Conservation (phyloP, 2,113 vertebrate species). For the Eolophus roseicapilla region DNA sequence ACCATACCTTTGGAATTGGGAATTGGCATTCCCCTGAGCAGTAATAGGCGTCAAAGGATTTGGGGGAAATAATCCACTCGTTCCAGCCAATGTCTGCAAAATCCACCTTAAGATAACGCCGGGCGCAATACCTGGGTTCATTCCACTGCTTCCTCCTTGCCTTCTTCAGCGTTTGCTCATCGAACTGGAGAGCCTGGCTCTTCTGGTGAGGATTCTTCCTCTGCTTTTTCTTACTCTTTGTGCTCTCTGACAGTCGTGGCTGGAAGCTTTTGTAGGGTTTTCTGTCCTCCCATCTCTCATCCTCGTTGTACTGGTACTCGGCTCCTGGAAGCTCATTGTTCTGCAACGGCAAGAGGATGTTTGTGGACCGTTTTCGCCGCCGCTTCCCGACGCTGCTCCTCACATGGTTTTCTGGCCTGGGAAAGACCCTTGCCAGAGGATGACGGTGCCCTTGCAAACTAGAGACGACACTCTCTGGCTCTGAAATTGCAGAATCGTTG, state of each 20-base stretch:
- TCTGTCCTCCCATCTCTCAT: slow-evolving; percentile 78
- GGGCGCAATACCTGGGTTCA: slow-evolving; percentile 86
- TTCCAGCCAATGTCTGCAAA: slow-evolving; percentile 98
- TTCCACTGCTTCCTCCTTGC: slow-evolving; percentile 93
- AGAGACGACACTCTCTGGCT: slow-evolving; percentile 86
- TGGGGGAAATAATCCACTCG: slow-evolving; percentile 98
- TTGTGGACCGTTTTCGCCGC: slow-evolving; percentile 77
- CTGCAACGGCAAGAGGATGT: slow-evolving; percentile 83
- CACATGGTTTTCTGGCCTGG: slow-evolving; percentile 37
- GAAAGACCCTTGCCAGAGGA: slow-evolving; percentile 41
- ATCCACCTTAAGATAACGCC: slow-evolving; percentile 94
- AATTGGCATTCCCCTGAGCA: slow-evolving; percentile 98
- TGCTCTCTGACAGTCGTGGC: slow-evolving; percentile 77
- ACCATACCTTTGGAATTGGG: slow-evolving; percentile 92
- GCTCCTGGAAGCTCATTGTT: slow-evolving; percentile 93
- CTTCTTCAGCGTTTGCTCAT: slow-evolving; percentile 92
- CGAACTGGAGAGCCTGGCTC: slow-evolving; percentile 89
- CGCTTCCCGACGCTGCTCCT: slow-evolving; percentile 13
- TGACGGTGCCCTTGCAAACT: slow-evolving; percentile 77
- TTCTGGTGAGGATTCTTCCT: slow-evolving; percentile 84
- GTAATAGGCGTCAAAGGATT: slow-evolving; percentile 94
- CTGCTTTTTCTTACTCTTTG: slow-evolving; percentile 83
- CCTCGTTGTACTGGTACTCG: slow-evolving; percentile 80
- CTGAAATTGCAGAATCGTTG: slow-evolving; percentile 91
- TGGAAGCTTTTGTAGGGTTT: slow-evolving; percentile 82